Conservation (phyloP, 2,113 vertebrate genomes). For the Pomatostomus ruficeps region DNA sequence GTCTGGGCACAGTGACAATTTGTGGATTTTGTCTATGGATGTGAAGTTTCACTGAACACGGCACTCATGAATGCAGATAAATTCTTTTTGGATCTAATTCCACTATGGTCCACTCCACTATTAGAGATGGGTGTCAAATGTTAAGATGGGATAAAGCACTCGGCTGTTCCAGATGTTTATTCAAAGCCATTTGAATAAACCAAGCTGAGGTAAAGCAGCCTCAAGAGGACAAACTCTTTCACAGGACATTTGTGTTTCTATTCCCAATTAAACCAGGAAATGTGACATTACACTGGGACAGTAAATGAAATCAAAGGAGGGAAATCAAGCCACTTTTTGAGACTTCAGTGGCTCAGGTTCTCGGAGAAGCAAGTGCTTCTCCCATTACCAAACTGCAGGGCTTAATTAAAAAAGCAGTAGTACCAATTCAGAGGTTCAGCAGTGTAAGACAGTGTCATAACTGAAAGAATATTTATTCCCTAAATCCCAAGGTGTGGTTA, state of each 20-base stretch:
- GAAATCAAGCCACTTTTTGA: not conserved
- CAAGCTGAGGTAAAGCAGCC: not conserved
- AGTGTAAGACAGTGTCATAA: not conserved
- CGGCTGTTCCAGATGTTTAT: constrained; percentile 12
- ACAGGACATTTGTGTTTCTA: not conserved
- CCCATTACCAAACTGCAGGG: not conserved
- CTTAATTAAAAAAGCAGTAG: not conserved
- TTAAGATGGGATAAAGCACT: not conserved
- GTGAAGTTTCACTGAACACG: constrained; percentile 46
- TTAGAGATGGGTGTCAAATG: not conserved
- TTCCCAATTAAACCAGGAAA: not conserved
- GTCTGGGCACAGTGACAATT: constrained; percentile 71
- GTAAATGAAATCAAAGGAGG: not conserved
- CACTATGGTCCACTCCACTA: not conserved
- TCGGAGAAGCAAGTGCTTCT: not conserved
- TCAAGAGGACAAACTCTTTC: not conserved
- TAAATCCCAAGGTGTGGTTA: not conserved
- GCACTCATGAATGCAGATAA: constrained; percentile 24
- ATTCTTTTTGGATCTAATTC: constrained; percentile 45
- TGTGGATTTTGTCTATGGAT: constrained; percentile 54
- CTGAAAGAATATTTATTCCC: not conserved
- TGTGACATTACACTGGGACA: not conserved
- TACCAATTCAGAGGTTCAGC: not conserved
- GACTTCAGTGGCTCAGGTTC: not conserved
- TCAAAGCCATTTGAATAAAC: not conserved